Percentiles rank a stretch among this genome's conserved stretches.
phyloP scores from a whole-genome alignment of 2,113 vertebrate genomes.

The Daubentonia madagascariensis region DNA sequence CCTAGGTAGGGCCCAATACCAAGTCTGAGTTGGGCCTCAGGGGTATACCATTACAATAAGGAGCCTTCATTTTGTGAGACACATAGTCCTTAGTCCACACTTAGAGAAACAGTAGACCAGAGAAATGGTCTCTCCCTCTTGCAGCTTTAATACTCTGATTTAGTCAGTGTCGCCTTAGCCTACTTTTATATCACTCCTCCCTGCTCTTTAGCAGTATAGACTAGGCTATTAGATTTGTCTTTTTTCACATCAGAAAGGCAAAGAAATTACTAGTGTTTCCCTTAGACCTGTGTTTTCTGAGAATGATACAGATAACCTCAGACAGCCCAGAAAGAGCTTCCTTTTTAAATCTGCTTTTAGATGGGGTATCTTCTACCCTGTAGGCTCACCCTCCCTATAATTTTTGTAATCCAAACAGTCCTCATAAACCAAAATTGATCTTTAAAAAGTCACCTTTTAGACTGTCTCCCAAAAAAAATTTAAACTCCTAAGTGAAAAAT shows the following conservation, averaged over 20 bases:
- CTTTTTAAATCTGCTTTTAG: conserved; percentile 19
- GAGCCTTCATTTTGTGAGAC: neutral
- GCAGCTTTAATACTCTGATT: neutral
- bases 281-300: conserved; percentile 16
- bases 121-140: neutral
- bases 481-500: conserved; percentile 18
- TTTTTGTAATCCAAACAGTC: conserved; percentile 34
- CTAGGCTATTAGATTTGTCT: neutral
- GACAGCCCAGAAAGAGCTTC: neutral
- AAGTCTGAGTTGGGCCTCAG: neutral
- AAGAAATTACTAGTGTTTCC: conserved; percentile 6
- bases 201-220: neutral
- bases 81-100: neutral
- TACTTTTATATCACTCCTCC: neutral
- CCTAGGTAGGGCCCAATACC: neutral
- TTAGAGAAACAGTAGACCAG: neutral
- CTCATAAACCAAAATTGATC: conserved; percentile 21
- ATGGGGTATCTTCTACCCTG: neutral
- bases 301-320: conserved; percentile 13
- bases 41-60: neutral
- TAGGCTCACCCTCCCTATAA: neutral
- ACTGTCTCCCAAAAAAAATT: neutral
- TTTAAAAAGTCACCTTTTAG: conserved; percentile 43
- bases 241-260: neutral
- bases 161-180: neutral